Evolutionary conservation across 1,140 invertebrate species (phyloP), one percentile per base, ranked within the genome.

Genomic region (Drosophila lini): DNA sequence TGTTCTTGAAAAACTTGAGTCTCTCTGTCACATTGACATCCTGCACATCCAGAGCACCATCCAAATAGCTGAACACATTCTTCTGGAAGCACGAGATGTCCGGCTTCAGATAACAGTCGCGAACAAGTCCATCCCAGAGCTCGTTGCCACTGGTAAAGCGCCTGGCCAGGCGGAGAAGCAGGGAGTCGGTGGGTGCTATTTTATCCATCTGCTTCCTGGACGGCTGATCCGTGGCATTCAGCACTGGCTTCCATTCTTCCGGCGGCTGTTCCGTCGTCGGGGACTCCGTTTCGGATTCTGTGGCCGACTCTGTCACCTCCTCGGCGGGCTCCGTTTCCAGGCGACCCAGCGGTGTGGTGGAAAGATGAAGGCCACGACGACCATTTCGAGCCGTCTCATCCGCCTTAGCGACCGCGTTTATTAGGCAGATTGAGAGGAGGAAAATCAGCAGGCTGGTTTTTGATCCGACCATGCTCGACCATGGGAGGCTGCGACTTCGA

Each of bases 71-170:
- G 78, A 95, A 96, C 6, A 96, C 94, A 78, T 96, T 96, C 71
- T 95, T 96, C 79, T 96, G 95, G 31, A 97, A 95, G 80, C 96
- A 97, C 42, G 94, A 94, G 78, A 96, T 94, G 42, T 94, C 94
- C 22, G 95, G 94, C 62, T 93, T 93, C 22, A 93, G 92, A 22
- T 94, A 94, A 75, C 96, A 97, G 75, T 96, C 94, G 52, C 94
- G 94, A 40, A 96, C 93, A 25, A 97, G 93, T 16, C 94, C 94
- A 60, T 94, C 94, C 96, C 96, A 96, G 28, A 96, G 93, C 56
- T 94, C 93, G 68, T 96, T 96, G 47, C 94, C 95, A 62, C 93
- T 95, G 28, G 93, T 92, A 64, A 94, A 94, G 6, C 79, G 80
- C 8, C 74, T 63, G 15, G 83, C 90, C n/a, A 91, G 57, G 15